Evolutionary conservation across 2,113 vertebrate genomes (phyloP), one percentile per base, ranked within the genome.

Genomic region (Platichthys stellatus): DNA sequence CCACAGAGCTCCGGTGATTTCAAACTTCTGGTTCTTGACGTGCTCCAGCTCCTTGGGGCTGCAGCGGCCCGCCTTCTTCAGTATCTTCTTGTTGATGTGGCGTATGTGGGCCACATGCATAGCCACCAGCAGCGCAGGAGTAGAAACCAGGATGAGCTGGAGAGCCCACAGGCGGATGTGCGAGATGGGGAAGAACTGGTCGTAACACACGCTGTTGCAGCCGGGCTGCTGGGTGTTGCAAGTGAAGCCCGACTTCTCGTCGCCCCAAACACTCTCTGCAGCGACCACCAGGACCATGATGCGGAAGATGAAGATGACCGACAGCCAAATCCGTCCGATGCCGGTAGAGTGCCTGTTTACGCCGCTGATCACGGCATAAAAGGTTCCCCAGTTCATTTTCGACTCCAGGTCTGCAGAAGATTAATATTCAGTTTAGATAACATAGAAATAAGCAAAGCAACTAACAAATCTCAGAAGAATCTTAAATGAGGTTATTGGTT

Each of bases 151-250:
- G 89, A 99, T 99, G 77, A 99, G 95, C 86, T 99, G 98, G 66
- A 99, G 94, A 0, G 97, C 95, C 98, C 98, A 99, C 72, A 99
- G 94, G 2, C 98, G 97, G 82, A 99, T 96, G 59, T 99, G 98
- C 0, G 98, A 99, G 85, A 99, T 96, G 86, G 98, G 98, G 89
- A 99, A 99, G 85, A 97, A 99, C 88, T 98, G 96, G 87, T 99
- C 98, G 0, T 98, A 99, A 90, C 98, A 99, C 76, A 99, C 98
- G 0, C 97, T 99, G 94, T 98, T 96, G 92, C 98, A 99, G 82
- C 98, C 98, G 0, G 98, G 98, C 92, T 99, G 97, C 86, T 97
- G 96, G n/a, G 98, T 99, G 90, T 99, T 99, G 93, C 98, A 99
- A 87, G 93, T 96, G 90, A 99, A 99, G 62, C 96, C 94, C 0